Conservation (phyloP, 2,888 invertebrate species). For the Orthosia gothica region DNA sequence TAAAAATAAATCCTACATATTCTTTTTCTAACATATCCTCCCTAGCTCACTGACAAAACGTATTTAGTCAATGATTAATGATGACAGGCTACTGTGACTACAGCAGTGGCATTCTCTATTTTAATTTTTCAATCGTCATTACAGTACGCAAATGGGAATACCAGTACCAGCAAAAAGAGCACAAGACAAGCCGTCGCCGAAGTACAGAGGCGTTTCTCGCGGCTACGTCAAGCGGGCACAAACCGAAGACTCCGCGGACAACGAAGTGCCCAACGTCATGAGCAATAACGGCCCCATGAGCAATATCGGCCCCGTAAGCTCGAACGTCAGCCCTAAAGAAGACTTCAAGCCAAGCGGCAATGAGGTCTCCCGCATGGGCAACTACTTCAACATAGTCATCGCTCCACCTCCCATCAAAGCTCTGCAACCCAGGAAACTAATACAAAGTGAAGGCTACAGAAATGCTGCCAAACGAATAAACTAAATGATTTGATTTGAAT, state of each 20-base stretch:
- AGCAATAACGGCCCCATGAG: slow-evolving; percentile 48
- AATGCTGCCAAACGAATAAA: slow-evolving; percentile 73
- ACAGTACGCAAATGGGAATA: slow-evolving; percentile 89
- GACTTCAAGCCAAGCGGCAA: slow-evolving; percentile 75
- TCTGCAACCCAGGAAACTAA: slow-evolving; percentile 84
- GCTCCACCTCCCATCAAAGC: slow-evolving; percentile 88
- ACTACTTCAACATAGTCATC: slow-evolving; percentile 89
- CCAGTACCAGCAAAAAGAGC: slow-evolving; percentile 82
- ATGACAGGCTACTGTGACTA: neutral
- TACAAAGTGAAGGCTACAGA: slow-evolving; percentile 76
- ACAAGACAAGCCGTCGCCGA: slow-evolving; percentile 69
- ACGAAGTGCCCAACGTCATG: slow-evolving; percentile 65
- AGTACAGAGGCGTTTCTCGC: slow-evolving; percentile 70
- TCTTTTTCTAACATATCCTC: too few species aligned
- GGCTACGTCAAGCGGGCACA: slow-evolving; percentile 76
- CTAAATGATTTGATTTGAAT: slow-evolving; percentile 48
- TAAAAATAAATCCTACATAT: too few species aligned
- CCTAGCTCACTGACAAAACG: neutral
- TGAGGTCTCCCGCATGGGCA: slow-evolving; percentile 87
- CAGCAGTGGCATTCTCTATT: neutral
- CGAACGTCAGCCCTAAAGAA: slow-evolving; percentile 40
- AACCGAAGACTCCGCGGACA: slow-evolving; percentile 66
- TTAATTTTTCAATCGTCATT: slow-evolving; percentile 51
- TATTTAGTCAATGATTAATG: neutral
- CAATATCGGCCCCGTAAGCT: slow-evolving; percentile 45